These are phyloP conservation scores for Tichodroma muraria DNA, from an alignment of 2,113 vertebrate genomes.

Conservation along the genomic window DNA sequence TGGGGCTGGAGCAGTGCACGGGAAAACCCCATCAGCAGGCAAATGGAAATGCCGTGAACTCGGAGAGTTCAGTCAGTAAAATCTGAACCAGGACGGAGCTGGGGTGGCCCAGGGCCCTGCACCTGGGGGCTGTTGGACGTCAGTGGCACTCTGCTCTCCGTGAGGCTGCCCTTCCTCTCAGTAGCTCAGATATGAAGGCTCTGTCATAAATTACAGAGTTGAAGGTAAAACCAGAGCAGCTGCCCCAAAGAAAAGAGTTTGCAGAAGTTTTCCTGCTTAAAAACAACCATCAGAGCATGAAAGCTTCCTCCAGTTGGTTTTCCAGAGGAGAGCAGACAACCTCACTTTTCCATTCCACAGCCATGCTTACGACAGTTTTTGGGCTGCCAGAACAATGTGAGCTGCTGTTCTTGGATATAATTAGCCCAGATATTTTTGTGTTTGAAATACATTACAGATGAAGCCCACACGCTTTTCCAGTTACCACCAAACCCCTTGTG, in stretches of 20 bases:
- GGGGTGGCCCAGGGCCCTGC: not conserved
- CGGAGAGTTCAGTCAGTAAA: not conserved
- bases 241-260: not conserved
- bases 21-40: not conserved
- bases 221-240: not conserved
- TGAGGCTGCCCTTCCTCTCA: not conserved
- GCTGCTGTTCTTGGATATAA: not conserved
- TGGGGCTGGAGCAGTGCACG: not conserved
- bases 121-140: not conserved
- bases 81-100: not conserved
- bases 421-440: slow-evolving; percentile 3
- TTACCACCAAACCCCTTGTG: not conserved
- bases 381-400: not conserved
- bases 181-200: not conserved
- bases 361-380: not conserved
- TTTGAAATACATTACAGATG: not conserved
- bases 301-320: not conserved
- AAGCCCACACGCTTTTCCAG: not conserved
- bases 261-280: not conserved
- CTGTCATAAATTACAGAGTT: not conserved
- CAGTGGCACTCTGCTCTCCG: not conserved
- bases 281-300: not conserved
- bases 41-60: not conserved
- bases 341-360: not conserved
- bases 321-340: not conserved